Conservation (phyloP, 2,888 invertebrate species). For the Dione juno region DNA sequence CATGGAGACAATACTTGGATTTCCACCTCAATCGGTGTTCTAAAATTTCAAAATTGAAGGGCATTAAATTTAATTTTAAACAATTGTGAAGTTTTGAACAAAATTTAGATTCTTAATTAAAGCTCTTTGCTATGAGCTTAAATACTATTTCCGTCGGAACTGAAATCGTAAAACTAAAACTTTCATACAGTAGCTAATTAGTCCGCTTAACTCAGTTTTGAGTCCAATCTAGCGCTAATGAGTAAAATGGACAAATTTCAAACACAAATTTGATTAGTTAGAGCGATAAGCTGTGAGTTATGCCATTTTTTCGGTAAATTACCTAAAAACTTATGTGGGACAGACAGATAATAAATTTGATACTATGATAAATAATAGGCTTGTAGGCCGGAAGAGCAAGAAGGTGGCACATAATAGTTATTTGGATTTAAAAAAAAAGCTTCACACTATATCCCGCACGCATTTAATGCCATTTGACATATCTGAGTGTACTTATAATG, state of each 20-base stretch:
- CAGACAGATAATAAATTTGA: background rate
- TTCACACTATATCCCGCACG: too few relatives aligned
- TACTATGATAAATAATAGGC: slow-evolving; percentile 6
- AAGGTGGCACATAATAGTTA: background rate
- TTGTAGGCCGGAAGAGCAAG: slow-evolving; percentile 4
- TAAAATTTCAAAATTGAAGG: too few relatives aligned
- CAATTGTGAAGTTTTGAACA: too few relatives aligned
- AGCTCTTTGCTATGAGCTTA: too few relatives aligned
- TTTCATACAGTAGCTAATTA: slow-evolving; percentile 13
- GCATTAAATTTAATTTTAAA: too few relatives aligned
- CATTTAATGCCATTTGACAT: background rate
- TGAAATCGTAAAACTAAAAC: background rate
- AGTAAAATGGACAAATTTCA: slow-evolving; percentile 11
- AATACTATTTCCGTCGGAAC: background rate
- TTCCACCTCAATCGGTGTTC: too few relatives aligned
- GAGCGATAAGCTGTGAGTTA: slow-evolving; percentile 3
- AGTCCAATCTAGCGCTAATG: slow-evolving; percentile 10
- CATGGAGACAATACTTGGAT: too few relatives aligned
- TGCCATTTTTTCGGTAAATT: slow-evolving; percentile 10
- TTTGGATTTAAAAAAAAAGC: background rate
- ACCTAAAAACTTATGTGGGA: background rate
- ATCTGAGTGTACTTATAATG: background rate
- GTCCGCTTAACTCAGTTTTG: background rate
- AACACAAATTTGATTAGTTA: slow-evolving; percentile 3
- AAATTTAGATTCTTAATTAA: too few relatives aligned